A percentile compares a stretch with the other conserved stretches of the same genome.
phyloP scores from a whole-genome alignment of 2,888 invertebrate genomes.

The Watsonalla cultraria region DNA sequence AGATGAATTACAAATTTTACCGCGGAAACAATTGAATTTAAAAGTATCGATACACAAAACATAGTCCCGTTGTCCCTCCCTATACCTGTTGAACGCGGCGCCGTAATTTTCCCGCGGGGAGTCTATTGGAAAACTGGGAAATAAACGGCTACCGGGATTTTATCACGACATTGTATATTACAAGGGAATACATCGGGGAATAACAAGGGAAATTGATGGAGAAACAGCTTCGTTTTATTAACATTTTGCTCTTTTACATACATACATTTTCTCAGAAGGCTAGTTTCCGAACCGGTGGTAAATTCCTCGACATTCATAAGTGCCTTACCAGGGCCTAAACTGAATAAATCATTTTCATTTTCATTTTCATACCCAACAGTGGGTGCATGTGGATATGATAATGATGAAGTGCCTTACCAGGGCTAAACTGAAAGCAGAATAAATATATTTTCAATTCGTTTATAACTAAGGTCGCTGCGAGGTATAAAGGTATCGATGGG shows the following conservation, averaged over 20 bases:
- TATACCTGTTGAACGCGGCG: constrained; percentile 34
- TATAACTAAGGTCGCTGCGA: constrained; percentile 15
- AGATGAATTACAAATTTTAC: too few relatives aligned
- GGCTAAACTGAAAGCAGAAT: too few relatives aligned
- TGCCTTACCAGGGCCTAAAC: too few relatives aligned
- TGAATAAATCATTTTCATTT: too few relatives aligned
- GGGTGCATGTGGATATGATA: too few relatives aligned
- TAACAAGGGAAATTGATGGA: not conserved
- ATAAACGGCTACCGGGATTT: constrained; percentile 3
- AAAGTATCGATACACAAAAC: not conserved
- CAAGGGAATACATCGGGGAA: not conserved
- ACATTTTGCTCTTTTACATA: too few relatives aligned
- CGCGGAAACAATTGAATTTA: not conserved
- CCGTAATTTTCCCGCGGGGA: constrained; percentile 26
- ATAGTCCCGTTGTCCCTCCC: constrained; percentile 9
- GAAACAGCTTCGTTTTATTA: not conserved
- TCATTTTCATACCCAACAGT: too few relatives aligned
- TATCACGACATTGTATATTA: not conserved
- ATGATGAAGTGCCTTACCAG: too few relatives aligned
- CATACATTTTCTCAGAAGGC: too few relatives aligned
- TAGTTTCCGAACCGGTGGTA: too few relatives aligned
- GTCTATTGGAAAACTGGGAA: constrained; percentile 9
- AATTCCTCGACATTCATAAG: too few relatives aligned
- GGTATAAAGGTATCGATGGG: constrained; percentile 41
- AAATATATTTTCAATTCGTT: too few relatives aligned